Evolutionary conservation across 2,113 vertebrate genomes (phyloP).

Genomic region (Psophia crepitans): DNA sequence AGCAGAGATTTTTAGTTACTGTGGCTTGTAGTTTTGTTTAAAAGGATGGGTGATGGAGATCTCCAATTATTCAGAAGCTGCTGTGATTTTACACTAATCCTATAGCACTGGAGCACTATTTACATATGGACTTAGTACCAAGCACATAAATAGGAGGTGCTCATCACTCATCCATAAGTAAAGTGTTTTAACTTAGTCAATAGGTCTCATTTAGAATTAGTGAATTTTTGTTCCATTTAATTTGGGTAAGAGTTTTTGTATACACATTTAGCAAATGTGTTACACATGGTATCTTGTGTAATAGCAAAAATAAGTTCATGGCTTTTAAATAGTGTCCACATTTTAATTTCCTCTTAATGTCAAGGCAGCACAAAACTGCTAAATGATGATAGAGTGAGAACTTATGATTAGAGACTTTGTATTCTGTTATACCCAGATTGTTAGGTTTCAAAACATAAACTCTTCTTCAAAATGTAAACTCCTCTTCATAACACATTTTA

Average conservation of each 20-base stretch:
- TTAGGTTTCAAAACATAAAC: neutral
- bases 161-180: slow-evolving; percentile 16
- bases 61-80: neutral
- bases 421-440: neutral
- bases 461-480: neutral
- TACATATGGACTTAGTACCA: neutral
- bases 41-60: slow-evolving; percentile 67
- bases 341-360: neutral
- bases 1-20: slow-evolving; percentile 2
- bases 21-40: slow-evolving; percentile 59
- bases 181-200: neutral
- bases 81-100: neutral
- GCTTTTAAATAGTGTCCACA: neutral
- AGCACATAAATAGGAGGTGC: neutral
- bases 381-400: neutral
- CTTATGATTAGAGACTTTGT: neutral
- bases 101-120: neutral
- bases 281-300: neutral
- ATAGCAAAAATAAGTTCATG: neutral
- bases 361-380: neutral
- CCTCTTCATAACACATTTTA: neutral
- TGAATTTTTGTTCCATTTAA: neutral
- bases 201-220: neutral
- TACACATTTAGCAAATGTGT: neutral
- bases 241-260: neutral